These are phyloP conservation scores for Noctilio leporinus DNA, from an alignment of 2,113 vertebrate species.

Conservation along the genomic window DNA sequence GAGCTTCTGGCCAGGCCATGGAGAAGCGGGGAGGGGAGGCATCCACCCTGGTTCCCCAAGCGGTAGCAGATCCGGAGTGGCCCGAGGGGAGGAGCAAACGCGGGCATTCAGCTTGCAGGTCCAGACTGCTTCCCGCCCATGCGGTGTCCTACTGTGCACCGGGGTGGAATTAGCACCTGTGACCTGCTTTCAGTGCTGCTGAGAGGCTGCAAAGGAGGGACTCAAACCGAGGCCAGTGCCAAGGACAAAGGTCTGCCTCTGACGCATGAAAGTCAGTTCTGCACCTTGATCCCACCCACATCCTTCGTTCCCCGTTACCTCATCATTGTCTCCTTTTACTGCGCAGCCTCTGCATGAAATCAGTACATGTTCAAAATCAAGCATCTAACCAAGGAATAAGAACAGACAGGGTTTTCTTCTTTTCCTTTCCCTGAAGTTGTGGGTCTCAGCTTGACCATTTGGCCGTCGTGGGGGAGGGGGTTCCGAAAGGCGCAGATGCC, in stretches of 20 bases:
- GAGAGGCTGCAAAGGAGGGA: neutral
- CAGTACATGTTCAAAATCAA: neutral
- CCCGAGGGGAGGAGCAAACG: neutral
- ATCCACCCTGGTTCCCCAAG: neutral
- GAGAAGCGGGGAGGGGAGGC: accelerated
- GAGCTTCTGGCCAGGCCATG: neutral
- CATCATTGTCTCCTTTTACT: neutral
- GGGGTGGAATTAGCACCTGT: neutral
- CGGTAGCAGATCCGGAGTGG: neutral
- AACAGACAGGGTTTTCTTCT: neutral
- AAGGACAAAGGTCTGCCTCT: neutral
- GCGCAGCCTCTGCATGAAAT: neutral
- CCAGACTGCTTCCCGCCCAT: neutral
- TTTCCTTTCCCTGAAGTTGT: neutral
- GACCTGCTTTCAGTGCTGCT: neutral
- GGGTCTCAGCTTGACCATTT: neutral
- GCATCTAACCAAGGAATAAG: neutral
- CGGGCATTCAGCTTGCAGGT: neutral
- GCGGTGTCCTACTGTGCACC: too few relatives aligned
- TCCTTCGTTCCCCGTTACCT: neutral
- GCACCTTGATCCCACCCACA: neutral
- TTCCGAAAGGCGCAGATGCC: neutral
- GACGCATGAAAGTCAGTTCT: neutral
- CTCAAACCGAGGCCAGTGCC: neutral
- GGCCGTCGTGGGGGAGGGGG: neutral